Evolutionary conservation across 2,888 invertebrate species (phyloP).

Genomic region (Drosophila rubida): DNA sequence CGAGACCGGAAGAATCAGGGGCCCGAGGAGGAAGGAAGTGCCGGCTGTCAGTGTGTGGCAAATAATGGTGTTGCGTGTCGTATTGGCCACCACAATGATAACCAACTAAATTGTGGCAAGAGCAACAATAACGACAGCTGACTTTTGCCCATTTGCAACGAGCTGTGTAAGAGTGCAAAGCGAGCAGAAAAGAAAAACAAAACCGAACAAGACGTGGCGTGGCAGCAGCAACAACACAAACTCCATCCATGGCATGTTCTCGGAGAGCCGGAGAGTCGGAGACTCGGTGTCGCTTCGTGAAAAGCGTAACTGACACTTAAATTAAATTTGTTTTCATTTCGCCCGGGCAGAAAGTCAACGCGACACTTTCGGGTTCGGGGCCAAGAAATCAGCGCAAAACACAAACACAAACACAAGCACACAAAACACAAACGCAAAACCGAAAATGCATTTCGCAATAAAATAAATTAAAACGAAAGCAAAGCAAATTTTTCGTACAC

Average conservation of each 20-base stretch:
- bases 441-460: slow-evolving; percentile 68
- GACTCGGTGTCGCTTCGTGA: slow-evolving; percentile 43
- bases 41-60: slow-evolving; percentile 76
- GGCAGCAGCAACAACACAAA: slow-evolving; percentile 1
- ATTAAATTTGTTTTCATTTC: slow-evolving; percentile 76
- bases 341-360: slow-evolving; percentile 62
- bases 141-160: slow-evolving; percentile 46
- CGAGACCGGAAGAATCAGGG: not conserved
- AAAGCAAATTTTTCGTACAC: slow-evolving; percentile 62
- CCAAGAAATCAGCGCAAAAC: slow-evolving; percentile 59
- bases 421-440: slow-evolving; percentile 27
- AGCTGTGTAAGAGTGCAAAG: slow-evolving; percentile 14
- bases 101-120: slow-evolving; percentile 50
- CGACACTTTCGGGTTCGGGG: slow-evolving; percentile 67
- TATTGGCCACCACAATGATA: slow-evolving; percentile 72
- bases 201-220: slow-evolving; percentile 20
- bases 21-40: slow-evolving; percentile 52
- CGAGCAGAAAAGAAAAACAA: slow-evolving; percentile 1
- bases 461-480: slow-evolving; percentile 76
- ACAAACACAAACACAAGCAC: not conserved
- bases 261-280: not conserved
- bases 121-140: slow-evolving; percentile 54
- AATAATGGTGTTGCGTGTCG: slow-evolving; percentile 78
- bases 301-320: slow-evolving; percentile 78
- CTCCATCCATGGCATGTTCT: slow-evolving; percentile 27